phyloP scores from a whole-genome alignment of 2,797 vertebrate genomes.

The Pangasius mekongensis region DNA sequence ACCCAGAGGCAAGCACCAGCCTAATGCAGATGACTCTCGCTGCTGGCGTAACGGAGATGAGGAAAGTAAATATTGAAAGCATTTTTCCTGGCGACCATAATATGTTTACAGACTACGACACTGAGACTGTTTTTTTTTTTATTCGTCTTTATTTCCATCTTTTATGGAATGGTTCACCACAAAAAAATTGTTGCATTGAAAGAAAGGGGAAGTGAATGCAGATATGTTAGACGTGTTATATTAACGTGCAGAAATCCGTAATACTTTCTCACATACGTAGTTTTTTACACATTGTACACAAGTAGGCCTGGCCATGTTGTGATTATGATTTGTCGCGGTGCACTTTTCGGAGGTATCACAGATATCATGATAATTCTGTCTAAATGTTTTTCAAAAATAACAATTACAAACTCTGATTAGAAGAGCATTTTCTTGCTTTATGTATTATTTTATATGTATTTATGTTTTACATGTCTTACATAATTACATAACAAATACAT shows the following conservation, averaged over 20 bases:
- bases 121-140: neutral
- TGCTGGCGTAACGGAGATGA: conserved; percentile 33
- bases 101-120: conserved; percentile 40
- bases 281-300: neutral
- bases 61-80: conserved; percentile 47
- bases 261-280: neutral
- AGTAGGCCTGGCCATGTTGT: neutral
- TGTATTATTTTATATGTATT: neutral
- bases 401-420: neutral
- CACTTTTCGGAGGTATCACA: neutral
- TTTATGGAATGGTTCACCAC: neutral
- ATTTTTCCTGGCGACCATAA: conserved; percentile 38
- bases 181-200: neutral
- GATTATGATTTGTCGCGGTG: neutral
- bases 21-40: conserved; percentile 33
- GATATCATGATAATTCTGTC: neutral
- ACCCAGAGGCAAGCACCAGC: conserved; percentile 29
- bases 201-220: neutral
- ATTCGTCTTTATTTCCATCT: neutral
- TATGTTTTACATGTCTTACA: neutral
- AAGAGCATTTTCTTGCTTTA: neutral
- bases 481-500: too few relatives aligned
- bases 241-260: neutral
- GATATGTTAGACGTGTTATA: neutral
- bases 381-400: neutral